Percentiles rank a stretch among this genome's conserved stretches.
Evolutionary conservation across 2,888 invertebrate genomes (phyloP).

Genomic region (Ctenicera cuprea): DNA sequence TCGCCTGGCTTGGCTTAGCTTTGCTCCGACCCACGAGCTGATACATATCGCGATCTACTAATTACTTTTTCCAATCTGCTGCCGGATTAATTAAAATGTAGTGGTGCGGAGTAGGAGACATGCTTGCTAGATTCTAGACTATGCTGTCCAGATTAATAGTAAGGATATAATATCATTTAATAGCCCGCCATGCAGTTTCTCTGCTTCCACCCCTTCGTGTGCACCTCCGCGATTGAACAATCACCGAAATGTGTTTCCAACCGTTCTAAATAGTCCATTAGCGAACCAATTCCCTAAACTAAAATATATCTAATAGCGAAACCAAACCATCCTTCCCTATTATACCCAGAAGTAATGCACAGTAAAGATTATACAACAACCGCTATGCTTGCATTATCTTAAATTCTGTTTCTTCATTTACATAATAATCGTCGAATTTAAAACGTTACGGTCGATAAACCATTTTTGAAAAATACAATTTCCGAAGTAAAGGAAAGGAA

Average conservation of each 20-base stretch:
- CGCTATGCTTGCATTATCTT: neutral
- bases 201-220: neutral
- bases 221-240: constrained; percentile 21
- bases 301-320: constrained; percentile 10
- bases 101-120: constrained; percentile 60
- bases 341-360: neutral
- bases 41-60: constrained; percentile 65
- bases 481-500: too few species aligned
- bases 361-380: neutral
- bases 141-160: constrained; percentile 61
- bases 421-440: neutral
- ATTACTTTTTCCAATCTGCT: constrained; percentile 68
- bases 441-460: too few species aligned
- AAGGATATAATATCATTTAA: constrained; percentile 58
- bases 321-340: neutral
- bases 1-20: constrained; percentile 43
- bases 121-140: constrained; percentile 60
- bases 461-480: too few species aligned
- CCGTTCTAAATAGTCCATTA: constrained; percentile 18
- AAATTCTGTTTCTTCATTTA: neutral
- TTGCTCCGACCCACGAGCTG: constrained; percentile 54
- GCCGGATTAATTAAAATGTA: constrained; percentile 67
- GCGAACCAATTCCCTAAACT: constrained; percentile 4
- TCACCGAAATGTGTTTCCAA: constrained; percentile 29
- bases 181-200: constrained; percentile 35